Evolutionary conservation across 2,113 vertebrate species (phyloP).

Genomic region (Coracopsis vasa): DNA sequence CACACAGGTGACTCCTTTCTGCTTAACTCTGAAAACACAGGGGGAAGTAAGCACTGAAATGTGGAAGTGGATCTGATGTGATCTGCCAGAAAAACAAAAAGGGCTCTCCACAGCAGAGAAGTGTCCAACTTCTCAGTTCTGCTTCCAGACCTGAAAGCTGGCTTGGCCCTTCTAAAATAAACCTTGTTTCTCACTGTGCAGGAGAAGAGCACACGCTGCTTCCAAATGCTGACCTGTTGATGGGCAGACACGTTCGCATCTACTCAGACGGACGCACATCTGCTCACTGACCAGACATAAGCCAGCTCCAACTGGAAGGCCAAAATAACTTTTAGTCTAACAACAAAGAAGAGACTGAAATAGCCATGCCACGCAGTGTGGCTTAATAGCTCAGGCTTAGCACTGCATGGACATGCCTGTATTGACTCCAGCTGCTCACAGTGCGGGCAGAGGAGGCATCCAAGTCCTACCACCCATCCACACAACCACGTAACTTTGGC

Average conservation of each 20-base stretch:
- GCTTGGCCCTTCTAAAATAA: not conserved
- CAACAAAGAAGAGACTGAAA: not conserved
- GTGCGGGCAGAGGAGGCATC: not conserved
- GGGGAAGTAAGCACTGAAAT: slow-evolving; percentile 5
- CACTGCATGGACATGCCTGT: accelerated
- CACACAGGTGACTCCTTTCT: not conserved
- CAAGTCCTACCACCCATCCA: not conserved
- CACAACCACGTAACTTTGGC: not conserved
- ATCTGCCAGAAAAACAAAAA: not conserved
- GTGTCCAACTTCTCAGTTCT: slow-evolving; percentile 36
- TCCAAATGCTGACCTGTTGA: not conserved
- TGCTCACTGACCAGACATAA: slow-evolving; percentile 7
- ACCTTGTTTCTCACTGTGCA: not conserved
- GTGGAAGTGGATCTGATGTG: not conserved
- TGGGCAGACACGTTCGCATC: not conserved
- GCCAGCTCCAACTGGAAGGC: not conserved
- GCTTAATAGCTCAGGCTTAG: not conserved
- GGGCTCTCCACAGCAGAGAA: slow-evolving; percentile 11
- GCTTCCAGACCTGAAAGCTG: not conserved
- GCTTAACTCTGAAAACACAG: not conserved
- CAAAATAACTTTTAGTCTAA: slow-evolving; percentile 13
- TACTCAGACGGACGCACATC: not conserved
- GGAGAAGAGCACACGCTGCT: not conserved
- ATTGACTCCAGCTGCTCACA: not conserved
- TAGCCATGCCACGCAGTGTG: accelerated